Base-by-base conservation (phyloP, 2,888 invertebrate species). In the Ptychoptera contaminata region DNA sequence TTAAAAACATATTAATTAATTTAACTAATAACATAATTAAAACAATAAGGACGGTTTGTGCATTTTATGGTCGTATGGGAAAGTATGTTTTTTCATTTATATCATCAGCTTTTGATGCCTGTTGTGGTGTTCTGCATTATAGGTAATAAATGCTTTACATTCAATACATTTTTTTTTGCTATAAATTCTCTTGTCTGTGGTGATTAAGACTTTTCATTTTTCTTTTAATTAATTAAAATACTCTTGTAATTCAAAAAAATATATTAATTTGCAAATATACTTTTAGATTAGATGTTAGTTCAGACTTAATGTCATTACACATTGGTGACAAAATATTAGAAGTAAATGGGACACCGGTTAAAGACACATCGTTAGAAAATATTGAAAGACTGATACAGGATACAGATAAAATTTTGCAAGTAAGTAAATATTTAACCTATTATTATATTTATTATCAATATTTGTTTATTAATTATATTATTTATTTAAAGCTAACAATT, bases 291-390 rank as follows among this genome's bases (percentile, higher is more conserved):
- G 87, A 86, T 57, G 77, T 84, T 46, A 81, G 82, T 53, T 79
- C 80, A 54, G 85, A 85, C 51, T 69, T 87, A 46, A 80, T 87
- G 72, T 80, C 85, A 8, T 69, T 92, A 44, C 90, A 85, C 61
- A 81, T 92, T 53, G 93, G 93, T n/a, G 93, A 93, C 67, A 74
- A 81, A 56, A 88, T 94, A 51, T 69, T 93, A 49, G 93, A 93
- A 71, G 87, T 93, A 41, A 91, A 93, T 69, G 92, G 93, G 2
- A 78, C 85, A 0, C 85, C 90, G 1, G 82, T 91, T 1, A 78
- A 76, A 57, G 82, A 84, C 57, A 78, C 81, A 43, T 79, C 85
- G 1, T 69, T 87, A 40, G 80, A 84, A 49, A 86, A 79, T 52
- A 79, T 84, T 45, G 84, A 87, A 60, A 76, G 78, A 59, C 69